Evolutionary conservation across 2,113 vertebrate species (phyloP), one percentile per base, ranked within the genome.

Genomic region (Saccopteryx bilineata): DNA sequence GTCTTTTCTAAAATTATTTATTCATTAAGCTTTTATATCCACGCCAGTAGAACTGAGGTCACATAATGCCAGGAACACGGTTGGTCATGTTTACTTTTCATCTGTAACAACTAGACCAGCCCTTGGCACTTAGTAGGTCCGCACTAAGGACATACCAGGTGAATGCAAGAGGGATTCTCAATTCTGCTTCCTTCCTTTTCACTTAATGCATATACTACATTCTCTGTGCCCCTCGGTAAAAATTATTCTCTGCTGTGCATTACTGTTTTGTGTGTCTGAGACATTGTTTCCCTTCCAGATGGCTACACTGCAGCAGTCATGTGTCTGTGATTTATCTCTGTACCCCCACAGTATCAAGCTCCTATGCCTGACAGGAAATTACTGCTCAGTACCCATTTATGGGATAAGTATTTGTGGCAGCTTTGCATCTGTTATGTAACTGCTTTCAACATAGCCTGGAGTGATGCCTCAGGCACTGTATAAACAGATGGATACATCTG

Each of bases 141-240:
- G 14, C 39, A 72, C 33, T 68, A 28, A 18, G n/a, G 52, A 13
- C 52, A 58, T 87, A 80, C 14, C 14, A 3, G n/a, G 74, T 86
- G 33, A 81, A n/a, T 93, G 65, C 86, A 74, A 91, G 63, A 69
- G 82, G 69, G 76, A 60, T 76, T 89, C 50, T 66, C 54, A 39
- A 48, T 94, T n/a, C 66, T 79, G 1, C 31, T 8, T 50, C 46
- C 24, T 92, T n/a, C 18, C n/a, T 63, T 33, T 52, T 31, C 56
- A 69, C 33, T 52, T 23, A 75, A 39, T 72, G 33, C 31, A 21
- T n/a, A 26, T 2, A 19, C 10, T 7, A 9, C 31, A 2, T 81
- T 75, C 8, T 48, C 18, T 6, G 12, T 65, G 61, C 24, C 5
- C 66, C 72, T 92, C 31, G 23, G 23, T 56, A 81, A 61, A 60